Percentiles rank a stretch among this genome's conserved stretches.
Conservation (phyloP, 37 sponge, comb jelly and placozoan genomes). For the Haliclona indistincta region DNA sequence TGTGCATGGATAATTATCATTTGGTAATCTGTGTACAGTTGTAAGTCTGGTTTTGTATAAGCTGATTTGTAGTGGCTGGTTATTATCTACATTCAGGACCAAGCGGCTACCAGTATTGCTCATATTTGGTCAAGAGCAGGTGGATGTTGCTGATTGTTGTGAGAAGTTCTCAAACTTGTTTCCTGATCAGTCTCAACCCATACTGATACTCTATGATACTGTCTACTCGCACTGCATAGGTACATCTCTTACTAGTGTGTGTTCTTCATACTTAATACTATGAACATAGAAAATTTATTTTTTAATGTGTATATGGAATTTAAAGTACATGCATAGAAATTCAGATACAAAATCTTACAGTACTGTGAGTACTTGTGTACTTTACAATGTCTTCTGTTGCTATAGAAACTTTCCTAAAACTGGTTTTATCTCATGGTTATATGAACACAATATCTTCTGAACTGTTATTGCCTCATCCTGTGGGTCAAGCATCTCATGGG, state of each 20-base stretch:
- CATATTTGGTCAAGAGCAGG: constrained; percentile 74
- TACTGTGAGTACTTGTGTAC: neutral
- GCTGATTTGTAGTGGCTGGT: no score
- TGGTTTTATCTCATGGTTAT: no score
- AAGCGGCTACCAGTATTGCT: constrained; percentile 78
- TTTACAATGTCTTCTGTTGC: neutral
- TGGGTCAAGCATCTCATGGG: no score
- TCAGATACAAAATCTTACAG: neutral
- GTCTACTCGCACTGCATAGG: constrained; percentile 61
- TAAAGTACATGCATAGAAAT: neutral
- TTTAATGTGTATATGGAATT: neutral
- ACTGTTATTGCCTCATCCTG: no score
- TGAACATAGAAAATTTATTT: no score
- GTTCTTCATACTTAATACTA: no score
- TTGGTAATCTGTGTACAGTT: no score
- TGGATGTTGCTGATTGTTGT: constrained; percentile 54
- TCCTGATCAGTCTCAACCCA: neutral
- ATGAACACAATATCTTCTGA: no score
- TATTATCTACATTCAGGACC: constrained; percentile 39
- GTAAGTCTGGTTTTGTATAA: no score
- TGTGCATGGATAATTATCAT: no score
- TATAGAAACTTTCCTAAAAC: neutral
- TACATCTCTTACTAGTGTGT: no score
- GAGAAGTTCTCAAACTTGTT: constrained; percentile 43
- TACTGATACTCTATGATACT: constrained; percentile 71